Base-by-base conservation (phyloP, 2,888 invertebrate species). In the Zaprionus obscuricornis region DNA sequence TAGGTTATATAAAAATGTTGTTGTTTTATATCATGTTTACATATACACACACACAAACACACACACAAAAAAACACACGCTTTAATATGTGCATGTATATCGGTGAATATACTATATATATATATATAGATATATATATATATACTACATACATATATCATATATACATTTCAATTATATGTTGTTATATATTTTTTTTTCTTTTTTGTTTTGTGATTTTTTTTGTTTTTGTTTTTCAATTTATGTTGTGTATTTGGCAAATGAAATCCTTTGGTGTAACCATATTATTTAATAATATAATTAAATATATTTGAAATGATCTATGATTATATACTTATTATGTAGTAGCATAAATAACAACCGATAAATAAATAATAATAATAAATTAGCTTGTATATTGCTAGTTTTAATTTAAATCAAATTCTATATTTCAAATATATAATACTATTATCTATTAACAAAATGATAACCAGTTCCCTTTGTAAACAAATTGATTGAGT, bases 341-440 rank as follows among this genome's bases (percentile, higher is more conserved):
- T 49, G n/a, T n/a, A n/a, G 65, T 85, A 78, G 74, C 58, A 59
- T 78, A 67, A 69, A 69, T 70, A 58, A 33, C 47, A n/a, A n/a
- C n/a, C n/a, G 29, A 74, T 59, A 56, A 65, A 70, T 36, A 27
- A 40, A 57, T 10, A 37, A 26, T 10, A 36, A 66, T 60, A 56
- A 46, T 65, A 77, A 59, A 59, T 40, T 70, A 66, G 78, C 71
- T 62, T 85, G 85, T 78, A 78, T 58, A 78, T 85, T 85, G 78
- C 83, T 78, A 78, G 85, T 47, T 60, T 55, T 83, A 85, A 64
- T 76, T 78, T 74, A 78, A 85, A 85, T 78, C 71, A 85, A 85
- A 85, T 70, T 78, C 65, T 83, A 78, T 85, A 81, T 84, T 82
- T 64, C 60, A 82, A 85, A 77, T 85, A 85, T 83, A 77, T 51